A percentile compares a stretch with the other conserved stretches of the same genome.
phyloP scores from a whole-genome alignment of 2,113 vertebrate species.

The Zosterops lateralis region DNA sequence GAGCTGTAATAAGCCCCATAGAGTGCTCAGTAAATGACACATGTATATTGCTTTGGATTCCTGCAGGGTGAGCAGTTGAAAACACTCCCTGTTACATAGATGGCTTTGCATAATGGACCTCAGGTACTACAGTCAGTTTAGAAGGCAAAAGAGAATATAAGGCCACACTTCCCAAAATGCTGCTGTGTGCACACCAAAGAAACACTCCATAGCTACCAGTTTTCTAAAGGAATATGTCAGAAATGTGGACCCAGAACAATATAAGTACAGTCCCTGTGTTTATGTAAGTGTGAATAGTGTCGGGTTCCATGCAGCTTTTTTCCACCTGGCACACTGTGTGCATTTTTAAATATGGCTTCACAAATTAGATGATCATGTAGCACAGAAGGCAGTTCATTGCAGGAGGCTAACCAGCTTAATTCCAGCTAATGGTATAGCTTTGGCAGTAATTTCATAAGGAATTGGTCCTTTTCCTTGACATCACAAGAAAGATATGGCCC shows the following conservation, averaged over 20 bases:
- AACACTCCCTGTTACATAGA: neutral
- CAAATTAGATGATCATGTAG: neutral
- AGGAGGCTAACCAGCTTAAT: neutral
- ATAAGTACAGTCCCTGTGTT: neutral
- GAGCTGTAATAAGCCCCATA: neutral
- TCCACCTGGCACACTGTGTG: neutral
- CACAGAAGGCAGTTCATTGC: neutral
- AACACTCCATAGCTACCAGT: neutral
- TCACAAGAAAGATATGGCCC: neutral
- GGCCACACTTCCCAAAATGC: neutral
- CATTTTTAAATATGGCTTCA: neutral
- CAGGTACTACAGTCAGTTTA: neutral
- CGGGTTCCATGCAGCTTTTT: neutral
- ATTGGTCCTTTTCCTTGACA: neutral
- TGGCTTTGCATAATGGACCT: neutral
- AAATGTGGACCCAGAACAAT: neutral
- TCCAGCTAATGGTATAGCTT: neutral
- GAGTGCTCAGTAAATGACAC: neutral
- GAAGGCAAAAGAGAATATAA: neutral
- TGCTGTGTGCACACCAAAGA: neutral
- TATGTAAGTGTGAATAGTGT: rapidly evolving
- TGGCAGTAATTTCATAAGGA: neutral
- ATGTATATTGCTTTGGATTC: neutral
- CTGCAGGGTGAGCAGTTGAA: neutral
- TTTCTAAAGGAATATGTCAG: neutral